Conservation (phyloP, 2,113 vertebrate genomes). For the Sylvicapra grimmia region DNA sequence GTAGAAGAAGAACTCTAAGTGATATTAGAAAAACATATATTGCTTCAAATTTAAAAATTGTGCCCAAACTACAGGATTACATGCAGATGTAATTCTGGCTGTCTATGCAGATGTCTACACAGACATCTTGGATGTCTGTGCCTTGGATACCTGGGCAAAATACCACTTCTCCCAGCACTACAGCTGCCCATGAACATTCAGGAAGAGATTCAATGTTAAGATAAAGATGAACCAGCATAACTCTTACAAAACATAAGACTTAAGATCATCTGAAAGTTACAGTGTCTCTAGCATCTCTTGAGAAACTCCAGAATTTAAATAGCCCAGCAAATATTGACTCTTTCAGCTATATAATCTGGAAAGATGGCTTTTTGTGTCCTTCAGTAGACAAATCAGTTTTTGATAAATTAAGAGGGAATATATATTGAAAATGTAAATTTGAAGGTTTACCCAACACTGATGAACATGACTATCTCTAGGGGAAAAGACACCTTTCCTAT, state of each 20-base stretch:
- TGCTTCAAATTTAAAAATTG: background rate
- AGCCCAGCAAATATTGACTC: background rate
- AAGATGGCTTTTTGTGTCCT: background rate
- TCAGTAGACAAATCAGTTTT: background rate
- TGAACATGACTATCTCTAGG: background rate
- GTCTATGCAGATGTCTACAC: background rate
- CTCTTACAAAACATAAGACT: background rate
- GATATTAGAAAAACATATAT: background rate
- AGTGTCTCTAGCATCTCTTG: background rate
- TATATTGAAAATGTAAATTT: background rate
- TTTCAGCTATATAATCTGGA: background rate
- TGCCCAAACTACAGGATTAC: background rate
- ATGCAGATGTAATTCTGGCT: background rate
- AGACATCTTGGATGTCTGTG: background rate
- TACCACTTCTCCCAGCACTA: background rate
- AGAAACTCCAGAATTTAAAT: constrained; percentile 13
- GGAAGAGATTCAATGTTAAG: background rate
- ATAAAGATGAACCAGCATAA: background rate
- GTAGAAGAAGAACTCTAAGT: background rate
- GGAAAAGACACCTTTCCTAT: background rate
- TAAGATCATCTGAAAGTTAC: background rate
- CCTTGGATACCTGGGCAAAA: background rate
- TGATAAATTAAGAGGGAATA: background rate
- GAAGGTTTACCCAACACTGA: background rate
- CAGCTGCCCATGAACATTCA: background rate